Evolutionary conservation across 2,113 vertebrate genomes (phyloP), one percentile per base, ranked within the genome.

Genomic region (Percina caprodes): DNA sequence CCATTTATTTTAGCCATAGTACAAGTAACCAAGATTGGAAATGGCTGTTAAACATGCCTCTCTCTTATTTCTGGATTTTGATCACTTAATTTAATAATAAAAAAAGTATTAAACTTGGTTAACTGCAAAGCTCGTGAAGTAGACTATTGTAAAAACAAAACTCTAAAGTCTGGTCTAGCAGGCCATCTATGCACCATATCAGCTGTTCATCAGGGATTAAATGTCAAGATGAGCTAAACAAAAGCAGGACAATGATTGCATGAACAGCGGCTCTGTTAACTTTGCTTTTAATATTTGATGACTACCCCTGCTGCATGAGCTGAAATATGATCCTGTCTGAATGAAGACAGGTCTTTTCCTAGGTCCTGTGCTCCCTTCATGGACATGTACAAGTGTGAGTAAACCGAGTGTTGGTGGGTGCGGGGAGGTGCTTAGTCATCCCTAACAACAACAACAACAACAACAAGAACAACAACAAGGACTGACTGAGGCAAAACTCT

Each of bases 321-420:
- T 58, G n/a, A 80, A 80, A 67, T 52, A 30, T 26, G 58, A 74
- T 26, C 66, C 42, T 3, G 48, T 72, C 52, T 74, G 46, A 62
- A 72, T 51, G 46, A 60, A n/a, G 52, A 56, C 1, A 13, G 33
- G 18, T 39, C 24, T 75, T 49, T 56, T 60, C 51, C 21, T 49
- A 23, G 46, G 45, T 63, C 61, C n/a, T 23, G 9, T 35, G 0
- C 63, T 77, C n/a, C 69, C 61, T 4, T 74, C 48, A 75, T 51
- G 35, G 63, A 69, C 26, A 45, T 79, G 73, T 33, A 26, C 15
- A 39, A 77, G 72, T 74, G 24, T 65, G 54, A 88, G 71, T 74
- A 72, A 77, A 77, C 18, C 15, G 46, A 42, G 55, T 75, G 77
- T 48, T 75, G 67, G 72, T 21, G 42, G 48, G 18, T 59, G 56